phyloP scores from a whole-genome alignment of 2,888 invertebrate species.

The Polietes domitor region DNA sequence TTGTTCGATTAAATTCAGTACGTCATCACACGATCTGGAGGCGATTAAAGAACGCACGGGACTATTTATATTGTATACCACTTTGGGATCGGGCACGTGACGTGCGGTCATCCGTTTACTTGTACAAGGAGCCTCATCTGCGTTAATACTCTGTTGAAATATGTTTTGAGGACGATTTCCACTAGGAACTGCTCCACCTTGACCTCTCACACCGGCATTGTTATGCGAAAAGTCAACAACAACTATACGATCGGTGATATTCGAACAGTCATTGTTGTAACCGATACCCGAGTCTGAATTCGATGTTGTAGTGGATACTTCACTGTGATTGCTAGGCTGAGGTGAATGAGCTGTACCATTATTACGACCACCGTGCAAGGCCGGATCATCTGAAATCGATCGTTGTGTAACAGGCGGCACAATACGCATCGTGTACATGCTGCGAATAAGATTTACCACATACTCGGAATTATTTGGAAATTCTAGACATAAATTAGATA shows the following conservation, averaged over 20 bases:
- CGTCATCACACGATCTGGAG: constrained; percentile 83
- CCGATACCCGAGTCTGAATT: constrained; percentile 98
- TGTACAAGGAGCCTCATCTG: constrained; percentile 42
- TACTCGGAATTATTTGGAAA: constrained; percentile 93
- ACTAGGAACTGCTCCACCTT: not conserved
- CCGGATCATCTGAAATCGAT: constrained; percentile 70
- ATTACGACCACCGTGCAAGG: constrained; percentile 65
- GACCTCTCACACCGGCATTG: not conserved
- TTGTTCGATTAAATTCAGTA: constrained; percentile 80
- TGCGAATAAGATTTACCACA: constrained; percentile 87
- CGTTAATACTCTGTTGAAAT: constrained; percentile 56
- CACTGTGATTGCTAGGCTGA: constrained; percentile 91
- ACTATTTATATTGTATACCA: constrained; percentile 80
- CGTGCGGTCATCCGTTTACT: constrained; percentile 80
- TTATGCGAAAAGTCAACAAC: constrained; percentile 87
- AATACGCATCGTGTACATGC: constrained; percentile 86
- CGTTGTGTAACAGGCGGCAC: constrained; percentile 77
- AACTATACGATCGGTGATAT: constrained; percentile 90
- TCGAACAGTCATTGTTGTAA: constrained; percentile 93
- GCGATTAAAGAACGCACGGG: constrained; percentile 76
- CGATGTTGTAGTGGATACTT: constrained; percentile 91
- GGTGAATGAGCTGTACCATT: constrained; percentile 86
- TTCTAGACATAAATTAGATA: constrained; percentile 91
- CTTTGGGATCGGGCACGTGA: constrained; percentile 85
- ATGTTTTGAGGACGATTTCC: constrained; percentile 57